phyloP scores from a whole-genome alignment of 2,797 vertebrate genomes.

The Clamator glandarius region DNA sequence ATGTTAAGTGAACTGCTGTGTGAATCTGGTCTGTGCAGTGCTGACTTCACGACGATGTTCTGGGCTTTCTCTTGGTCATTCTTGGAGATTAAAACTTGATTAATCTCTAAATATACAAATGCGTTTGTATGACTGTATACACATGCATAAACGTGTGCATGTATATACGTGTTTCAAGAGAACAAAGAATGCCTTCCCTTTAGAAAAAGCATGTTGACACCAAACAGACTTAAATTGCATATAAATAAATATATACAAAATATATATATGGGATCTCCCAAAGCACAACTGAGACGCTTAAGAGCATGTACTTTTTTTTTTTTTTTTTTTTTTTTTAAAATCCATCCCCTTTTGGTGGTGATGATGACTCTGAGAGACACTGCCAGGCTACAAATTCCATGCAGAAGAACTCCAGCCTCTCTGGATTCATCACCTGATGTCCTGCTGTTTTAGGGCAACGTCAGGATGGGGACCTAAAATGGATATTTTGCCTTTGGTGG shows the following conservation, averaged over 20 bases:
- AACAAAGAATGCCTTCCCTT: background rate
- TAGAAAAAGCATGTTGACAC: conserved; percentile 6
- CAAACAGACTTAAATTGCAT: background rate
- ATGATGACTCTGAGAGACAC: background rate
- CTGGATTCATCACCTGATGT: background rate
- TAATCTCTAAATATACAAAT: background rate
- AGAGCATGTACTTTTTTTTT: background rate
- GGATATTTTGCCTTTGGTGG: background rate
- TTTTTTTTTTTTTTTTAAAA: background rate
- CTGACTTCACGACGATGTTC: background rate
- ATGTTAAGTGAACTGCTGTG: conserved; percentile 49
- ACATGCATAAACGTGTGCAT: background rate
- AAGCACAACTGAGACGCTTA: background rate
- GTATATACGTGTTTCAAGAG: background rate
- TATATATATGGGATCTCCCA: background rate
- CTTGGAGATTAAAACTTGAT: background rate
- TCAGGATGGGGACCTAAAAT: background rate
- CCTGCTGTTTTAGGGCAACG: background rate
- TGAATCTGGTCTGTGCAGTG: conserved; percentile 29
- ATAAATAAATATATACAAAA: background rate
- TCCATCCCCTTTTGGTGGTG: background rate
- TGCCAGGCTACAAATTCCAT: background rate
- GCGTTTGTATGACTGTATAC: background rate
- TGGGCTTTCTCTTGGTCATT: background rate
- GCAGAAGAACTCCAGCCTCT: background rate